phyloP scores from a whole-genome alignment of 2,888 invertebrate genomes.

The Cremastinae sp. region DNA sequence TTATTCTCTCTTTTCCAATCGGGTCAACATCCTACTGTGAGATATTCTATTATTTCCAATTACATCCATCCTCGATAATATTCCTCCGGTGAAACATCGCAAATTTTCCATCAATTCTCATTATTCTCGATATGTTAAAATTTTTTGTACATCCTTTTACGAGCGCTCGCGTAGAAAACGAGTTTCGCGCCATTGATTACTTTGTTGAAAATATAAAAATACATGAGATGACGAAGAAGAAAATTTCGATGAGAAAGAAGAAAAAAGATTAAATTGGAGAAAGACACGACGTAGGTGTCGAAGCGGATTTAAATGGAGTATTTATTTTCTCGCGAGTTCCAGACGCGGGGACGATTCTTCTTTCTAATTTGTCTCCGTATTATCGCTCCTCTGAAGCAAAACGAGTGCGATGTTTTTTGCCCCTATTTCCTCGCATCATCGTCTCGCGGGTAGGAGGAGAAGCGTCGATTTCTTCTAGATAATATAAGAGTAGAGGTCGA shows the following conservation, averaged over 20 bases:
- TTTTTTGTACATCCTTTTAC: no score
- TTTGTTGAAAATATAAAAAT: no score
- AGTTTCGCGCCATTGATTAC: no score
- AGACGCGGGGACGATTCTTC: conserved; percentile 74
- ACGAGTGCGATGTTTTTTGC: conserved; percentile 27
- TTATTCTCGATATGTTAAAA: no score
- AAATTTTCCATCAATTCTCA: no score
- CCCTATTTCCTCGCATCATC: conserved; percentile 6
- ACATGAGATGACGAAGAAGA: conserved; percentile 28
- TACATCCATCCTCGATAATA: no score
- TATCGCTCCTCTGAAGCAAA: conserved; percentile 54
- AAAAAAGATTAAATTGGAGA: conserved; percentile 19
- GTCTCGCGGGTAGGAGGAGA: conserved; percentile 21
- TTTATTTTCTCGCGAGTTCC: conserved; percentile 70
- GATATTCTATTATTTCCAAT: no score
- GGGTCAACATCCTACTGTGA: conserved; percentile 70
- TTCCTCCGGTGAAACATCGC: no score
- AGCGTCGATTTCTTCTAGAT: conserved; percentile 69
- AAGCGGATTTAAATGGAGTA: conserved; percentile 71
- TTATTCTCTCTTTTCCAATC: conserved; percentile 58
- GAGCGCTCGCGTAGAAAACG: no score
- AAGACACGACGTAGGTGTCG: conserved; percentile 64
- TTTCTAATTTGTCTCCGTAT: conserved; percentile 75
- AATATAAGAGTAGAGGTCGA: conserved; percentile 74
- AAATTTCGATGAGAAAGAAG: conserved; percentile 35